Evolutionary conservation across 2,888 invertebrate species (phyloP), one percentile per base, ranked within the genome.

Genomic region (Eurytoma californica): DNA sequence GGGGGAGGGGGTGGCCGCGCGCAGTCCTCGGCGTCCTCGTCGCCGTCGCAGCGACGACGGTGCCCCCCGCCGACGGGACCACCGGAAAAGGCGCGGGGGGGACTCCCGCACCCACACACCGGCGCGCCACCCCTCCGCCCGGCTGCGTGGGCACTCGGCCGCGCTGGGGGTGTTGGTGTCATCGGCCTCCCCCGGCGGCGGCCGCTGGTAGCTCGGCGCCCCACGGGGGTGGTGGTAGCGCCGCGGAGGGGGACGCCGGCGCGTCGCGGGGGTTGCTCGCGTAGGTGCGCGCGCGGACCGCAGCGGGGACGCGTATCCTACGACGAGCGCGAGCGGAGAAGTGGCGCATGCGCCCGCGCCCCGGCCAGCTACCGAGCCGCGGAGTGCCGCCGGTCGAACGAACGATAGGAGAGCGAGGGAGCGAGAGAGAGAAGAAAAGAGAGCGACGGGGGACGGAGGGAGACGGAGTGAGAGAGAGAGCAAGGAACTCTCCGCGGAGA

Each of bases 401-500:
- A 49, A 51, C 77, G 55, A 63, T 20, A 47, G 30, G 51, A 28
- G 24, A 61, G 61, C 30, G 61, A 30, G 61, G 39, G 28, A 61
- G 61, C 18, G 55, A 55, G 30, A 55, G 77, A 57, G 63, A 70
- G 49, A 47, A 58, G 60, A 13, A 47, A 58, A 65, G 61, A 55
- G 24, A 49, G 72, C 65, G 77, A 58, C 66, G 60, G 72, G 82
- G 61, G 75, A 55, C 28, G n/a, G 70, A 60, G 73, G 79, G 83
- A 84, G 81, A 84, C 83, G 82, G 80, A 82, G 82, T 82, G 84
- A 86, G 83, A 80, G 80, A 80, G 82, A 83, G 84, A 85, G 85
- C 86, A 83, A 84, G 80, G 83, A 85, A 84, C 86, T 39, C 24
- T 77, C 78, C 57, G 80, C 82, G 83, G 83, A 82, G 85, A 84